Conservation (phyloP, 1,140 invertebrate species). For the Physella acuta region DNA sequence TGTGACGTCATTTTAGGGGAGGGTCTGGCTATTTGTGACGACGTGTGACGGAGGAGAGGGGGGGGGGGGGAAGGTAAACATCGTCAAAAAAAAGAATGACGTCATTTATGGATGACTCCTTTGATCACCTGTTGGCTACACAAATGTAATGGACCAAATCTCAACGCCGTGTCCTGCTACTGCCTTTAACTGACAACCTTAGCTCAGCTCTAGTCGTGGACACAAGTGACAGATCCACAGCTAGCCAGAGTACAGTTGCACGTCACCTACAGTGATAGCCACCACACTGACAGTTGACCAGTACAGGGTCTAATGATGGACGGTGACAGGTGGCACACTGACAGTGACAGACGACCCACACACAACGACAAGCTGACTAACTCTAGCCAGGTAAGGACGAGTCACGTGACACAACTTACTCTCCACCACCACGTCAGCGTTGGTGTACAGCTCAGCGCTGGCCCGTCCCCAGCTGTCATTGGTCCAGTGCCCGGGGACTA, state of each 20-base stretch:
- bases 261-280: background rate
- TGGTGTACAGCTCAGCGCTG: slow-evolving; percentile 30
- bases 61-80: too few species aligned
- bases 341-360: background rate
- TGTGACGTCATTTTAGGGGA: too few species aligned
- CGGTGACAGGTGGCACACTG: background rate
- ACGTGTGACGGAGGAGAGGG: too few species aligned
- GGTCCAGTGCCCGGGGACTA: slow-evolving; percentile 53
- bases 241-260: background rate
- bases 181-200: too few species aligned
- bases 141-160: too few species aligned
- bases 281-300: background rate
- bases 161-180: too few species aligned
- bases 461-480: slow-evolving; percentile 19
- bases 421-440: slow-evolving; percentile 40
- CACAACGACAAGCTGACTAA: background rate
- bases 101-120: too few species aligned
- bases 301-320: background rate
- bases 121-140: too few species aligned
- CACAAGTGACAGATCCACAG: background rate
- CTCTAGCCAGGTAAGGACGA: background rate
- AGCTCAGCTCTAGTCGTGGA: too few species aligned
- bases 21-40: too few species aligned
- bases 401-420: too few species aligned
- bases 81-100: too few species aligned